A percentile compares a stretch with the other conserved stretches of the same genome.
These are phyloP conservation scores for Pyrochroa serraticornis DNA, from an alignment of 2,888 invertebrate species.

Conservation along the genomic window DNA sequence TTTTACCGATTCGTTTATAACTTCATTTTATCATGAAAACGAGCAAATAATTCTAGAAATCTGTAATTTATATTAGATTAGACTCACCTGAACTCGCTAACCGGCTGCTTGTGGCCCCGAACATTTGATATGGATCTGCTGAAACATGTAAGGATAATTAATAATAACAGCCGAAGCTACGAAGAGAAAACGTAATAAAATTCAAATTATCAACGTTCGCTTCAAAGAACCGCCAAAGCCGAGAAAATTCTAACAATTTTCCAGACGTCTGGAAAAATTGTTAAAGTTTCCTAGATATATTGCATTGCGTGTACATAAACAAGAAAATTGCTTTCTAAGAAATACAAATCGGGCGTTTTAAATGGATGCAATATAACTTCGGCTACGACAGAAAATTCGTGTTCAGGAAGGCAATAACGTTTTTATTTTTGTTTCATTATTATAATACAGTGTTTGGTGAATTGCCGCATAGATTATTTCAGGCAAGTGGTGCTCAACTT, in stretches of 20 bases:
- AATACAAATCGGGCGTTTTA: slow-evolving; percentile 28
- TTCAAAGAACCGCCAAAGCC: not conserved
- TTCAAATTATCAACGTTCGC: not conserved
- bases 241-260: slow-evolving; percentile 9
- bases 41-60: not conserved
- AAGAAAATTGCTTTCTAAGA: slow-evolving; percentile 38
- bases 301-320: slow-evolving; percentile 37
- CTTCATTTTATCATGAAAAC: not conserved
- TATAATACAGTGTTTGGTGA: slow-evolving; percentile 36
- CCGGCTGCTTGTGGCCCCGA: slow-evolving; percentile 95
- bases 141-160: slow-evolving; percentile 48
- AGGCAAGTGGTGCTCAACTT: slow-evolving; percentile 26
- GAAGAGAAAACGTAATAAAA: slow-evolving; percentile 15
- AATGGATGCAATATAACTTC: slow-evolving; percentile 38
- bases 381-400: slow-evolving; percentile 42
- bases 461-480: slow-evolving; percentile 33
- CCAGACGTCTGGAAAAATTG: slow-evolving; percentile 8
- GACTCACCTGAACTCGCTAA: slow-evolving; percentile 90
- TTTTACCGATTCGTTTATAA: too few species aligned
- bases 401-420: slow-evolving; percentile 37
- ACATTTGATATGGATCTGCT: slow-evolving; percentile 98
- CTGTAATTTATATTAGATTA: slow-evolving; percentile 1
- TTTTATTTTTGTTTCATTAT: slow-evolving; percentile 37
- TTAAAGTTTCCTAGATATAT: slow-evolving; percentile 18
- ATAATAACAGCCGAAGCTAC: slow-evolving; percentile 12